phyloP scores from a whole-genome alignment of 2,888 invertebrate species.

The Tetragnatha montana region DNA sequence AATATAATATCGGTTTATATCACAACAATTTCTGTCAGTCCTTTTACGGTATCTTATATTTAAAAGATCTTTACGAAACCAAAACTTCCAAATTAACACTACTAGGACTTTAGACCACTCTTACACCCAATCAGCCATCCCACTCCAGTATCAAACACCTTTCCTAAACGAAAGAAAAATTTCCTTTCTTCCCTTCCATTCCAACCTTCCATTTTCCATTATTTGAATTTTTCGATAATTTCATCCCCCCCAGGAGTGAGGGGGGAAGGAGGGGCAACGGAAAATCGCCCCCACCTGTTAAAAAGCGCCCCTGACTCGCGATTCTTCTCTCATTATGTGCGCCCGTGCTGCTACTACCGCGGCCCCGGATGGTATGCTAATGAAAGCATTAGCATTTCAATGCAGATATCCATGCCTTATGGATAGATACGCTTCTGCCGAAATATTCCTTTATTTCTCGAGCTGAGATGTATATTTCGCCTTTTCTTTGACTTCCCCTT shows the following conservation, averaged over 20 bases:
- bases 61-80: too few relatives aligned
- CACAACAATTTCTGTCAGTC: too few relatives aligned
- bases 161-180: slow-evolving; percentile 51
- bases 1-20: too few relatives aligned
- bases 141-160: slow-evolving; percentile 65
- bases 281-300: slow-evolving; percentile 58
- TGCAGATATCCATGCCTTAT: slow-evolving; percentile 62
- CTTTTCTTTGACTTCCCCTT: background rate
- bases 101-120: background rate
- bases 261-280: slow-evolving; percentile 60
- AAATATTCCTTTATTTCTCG: slow-evolving; percentile 40
- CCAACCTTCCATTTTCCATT: slow-evolving; percentile 49
- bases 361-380: slow-evolving; percentile 57
- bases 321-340: slow-evolving; percentile 69
- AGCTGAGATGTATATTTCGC: background rate
- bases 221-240: slow-evolving; percentile 71
- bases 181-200: slow-evolving; percentile 43
- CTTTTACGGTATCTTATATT: too few relatives aligned
- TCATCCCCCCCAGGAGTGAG: slow-evolving; percentile 40
- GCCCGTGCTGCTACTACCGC: slow-evolving; percentile 2
- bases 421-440: slow-evolving; percentile 42
- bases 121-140: slow-evolving; percentile 4
- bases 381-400: slow-evolving; percentile 70
- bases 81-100: too few relatives aligned
- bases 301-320: slow-evolving; percentile 58